phyloP scores from a whole-genome alignment of 2,113 vertebrate species.

The Trogon melanurus region DNA sequence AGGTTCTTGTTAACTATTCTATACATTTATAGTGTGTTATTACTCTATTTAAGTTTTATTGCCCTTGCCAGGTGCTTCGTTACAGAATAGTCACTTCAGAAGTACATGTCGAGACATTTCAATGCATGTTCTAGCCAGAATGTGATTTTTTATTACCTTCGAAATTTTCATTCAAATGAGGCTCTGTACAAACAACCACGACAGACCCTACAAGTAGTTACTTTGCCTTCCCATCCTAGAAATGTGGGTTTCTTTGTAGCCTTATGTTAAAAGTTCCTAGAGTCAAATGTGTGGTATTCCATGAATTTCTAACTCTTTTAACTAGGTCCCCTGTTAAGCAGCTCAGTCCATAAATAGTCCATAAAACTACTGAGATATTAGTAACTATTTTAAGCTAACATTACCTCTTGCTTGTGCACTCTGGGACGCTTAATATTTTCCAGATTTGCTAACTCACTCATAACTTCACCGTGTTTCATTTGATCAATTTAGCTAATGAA shows the following conservation, averaged over 20 bases:
- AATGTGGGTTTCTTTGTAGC: background rate
- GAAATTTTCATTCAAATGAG: background rate
- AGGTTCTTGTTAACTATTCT: fast-evolving
- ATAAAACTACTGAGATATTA: background rate
- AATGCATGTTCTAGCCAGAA: background rate
- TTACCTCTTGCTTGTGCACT: background rate
- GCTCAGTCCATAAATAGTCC: background rate
- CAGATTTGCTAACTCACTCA: background rate
- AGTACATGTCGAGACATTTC: background rate
- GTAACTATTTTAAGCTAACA: background rate
- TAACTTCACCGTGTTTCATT: background rate
- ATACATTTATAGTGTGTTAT: background rate
- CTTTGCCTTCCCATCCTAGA: background rate
- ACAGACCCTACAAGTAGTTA: background rate
- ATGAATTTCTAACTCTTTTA: background rate
- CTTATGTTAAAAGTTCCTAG: background rate
- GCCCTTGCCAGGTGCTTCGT: background rate
- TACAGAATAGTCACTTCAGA: background rate
- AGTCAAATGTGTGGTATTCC: too few relatives aligned
- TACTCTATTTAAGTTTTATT: background rate
- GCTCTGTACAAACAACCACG: background rate
- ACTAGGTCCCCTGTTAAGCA: background rate
- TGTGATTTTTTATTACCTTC: background rate
- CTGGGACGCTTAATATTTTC: background rate
- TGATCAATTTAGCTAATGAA: background rate